A percentile compares a stretch with the other conserved stretches of the same genome.
These are phyloP conservation scores for Dynastes tityus DNA, from an alignment of 2,888 invertebrate species.

Conservation along the genomic window DNA sequence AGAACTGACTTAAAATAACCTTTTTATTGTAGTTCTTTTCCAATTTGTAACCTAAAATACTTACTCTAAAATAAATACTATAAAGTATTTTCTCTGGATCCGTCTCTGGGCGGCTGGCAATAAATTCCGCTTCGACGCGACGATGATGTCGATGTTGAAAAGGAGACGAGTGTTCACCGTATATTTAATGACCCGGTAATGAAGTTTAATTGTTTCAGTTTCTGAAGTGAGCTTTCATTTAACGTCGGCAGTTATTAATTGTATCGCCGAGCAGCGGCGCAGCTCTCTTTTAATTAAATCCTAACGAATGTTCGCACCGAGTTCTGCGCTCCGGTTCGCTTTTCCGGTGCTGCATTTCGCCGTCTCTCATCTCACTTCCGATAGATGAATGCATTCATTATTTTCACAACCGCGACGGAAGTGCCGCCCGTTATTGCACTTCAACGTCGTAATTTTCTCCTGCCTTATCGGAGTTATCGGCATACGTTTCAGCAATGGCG, in stretches of 20 bases:
- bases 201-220: conserved; percentile 59
- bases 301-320: conserved; percentile 55
- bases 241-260: conserved; percentile 59
- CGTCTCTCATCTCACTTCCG: conserved; percentile 18
- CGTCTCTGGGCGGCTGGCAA: conserved; percentile 30
- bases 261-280: conserved; percentile 46
- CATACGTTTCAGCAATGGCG: background rate
- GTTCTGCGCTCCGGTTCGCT: conserved; percentile 48
- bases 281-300: conserved; percentile 56
- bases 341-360: conserved; percentile 34
- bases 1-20: no score
- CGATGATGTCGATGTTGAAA: conserved; percentile 49
- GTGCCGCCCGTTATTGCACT: conserved; percentile 1
- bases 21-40: no score
- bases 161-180: conserved; percentile 51
- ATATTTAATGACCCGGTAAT: conserved; percentile 57
- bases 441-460: conserved; percentile 6
- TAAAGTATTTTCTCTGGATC: conserved; percentile 6
- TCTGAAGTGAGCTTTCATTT: conserved; percentile 57
- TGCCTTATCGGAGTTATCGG: background rate
- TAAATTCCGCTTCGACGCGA: conserved; percentile 9
- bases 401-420: background rate
- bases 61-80: no score
- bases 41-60: no score
- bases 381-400: conserved; percentile 7